phyloP scores from a whole-genome alignment of 2,888 invertebrate genomes.

The Lycaena phlaeas region DNA sequence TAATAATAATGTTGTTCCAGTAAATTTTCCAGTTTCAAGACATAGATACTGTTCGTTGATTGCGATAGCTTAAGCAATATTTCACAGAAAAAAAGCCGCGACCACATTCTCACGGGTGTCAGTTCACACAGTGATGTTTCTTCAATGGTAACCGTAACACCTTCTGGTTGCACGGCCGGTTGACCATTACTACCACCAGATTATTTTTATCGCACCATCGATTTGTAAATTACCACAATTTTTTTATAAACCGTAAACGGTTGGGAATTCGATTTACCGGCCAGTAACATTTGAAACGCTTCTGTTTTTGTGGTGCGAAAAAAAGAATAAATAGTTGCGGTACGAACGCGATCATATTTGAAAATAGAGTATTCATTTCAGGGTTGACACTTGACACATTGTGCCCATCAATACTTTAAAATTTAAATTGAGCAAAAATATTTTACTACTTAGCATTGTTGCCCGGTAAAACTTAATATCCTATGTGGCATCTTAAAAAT shows the following conservation, averaged over 20 bases:
- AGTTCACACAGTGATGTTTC: conserved; percentile 50
- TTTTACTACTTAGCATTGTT: too few relatives aligned
- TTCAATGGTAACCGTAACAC: conserved; percentile 43
- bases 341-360: background rate
- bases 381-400: background rate
- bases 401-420: too few relatives aligned
- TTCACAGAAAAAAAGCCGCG: conserved; percentile 14
- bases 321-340: background rate
- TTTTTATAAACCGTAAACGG: conserved; percentile 18
- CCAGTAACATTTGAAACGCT: conserved; percentile 19
- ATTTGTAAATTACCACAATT: conserved; percentile 27
- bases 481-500: too few relatives aligned
- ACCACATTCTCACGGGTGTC: conserved; percentile 56
- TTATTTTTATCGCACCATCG: conserved; percentile 28
- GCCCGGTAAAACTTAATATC: too few relatives aligned
- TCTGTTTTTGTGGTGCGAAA: conserved; percentile 12
- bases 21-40: too few relatives aligned
- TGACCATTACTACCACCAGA: conserved; percentile 34
- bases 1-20: too few relatives aligned
- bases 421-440: too few relatives aligned
- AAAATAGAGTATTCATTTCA: background rate
- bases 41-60: too few relatives aligned
- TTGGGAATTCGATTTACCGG: conserved; percentile 25
- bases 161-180: conserved; percentile 63
- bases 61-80: too few relatives aligned